Conservation (phyloP, 2,113 vertebrate genomes). For the Dromiciops gliroides region DNA sequence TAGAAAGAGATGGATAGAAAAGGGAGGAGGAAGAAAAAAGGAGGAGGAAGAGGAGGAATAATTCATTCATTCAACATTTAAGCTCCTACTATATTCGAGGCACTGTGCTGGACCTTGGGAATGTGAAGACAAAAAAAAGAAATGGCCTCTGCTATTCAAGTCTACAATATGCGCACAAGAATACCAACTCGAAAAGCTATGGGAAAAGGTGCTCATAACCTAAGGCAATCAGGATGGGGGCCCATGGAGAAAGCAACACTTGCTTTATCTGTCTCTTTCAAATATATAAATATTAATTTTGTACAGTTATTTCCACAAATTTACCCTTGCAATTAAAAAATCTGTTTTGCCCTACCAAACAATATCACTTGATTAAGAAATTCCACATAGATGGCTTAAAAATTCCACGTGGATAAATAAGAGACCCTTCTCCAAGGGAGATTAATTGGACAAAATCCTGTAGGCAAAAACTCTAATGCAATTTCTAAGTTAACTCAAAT, state of each 20-base stretch:
- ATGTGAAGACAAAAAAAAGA: not conserved
- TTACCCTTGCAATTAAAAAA: not conserved
- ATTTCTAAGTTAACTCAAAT: not conserved
- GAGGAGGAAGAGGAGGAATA: not conserved
- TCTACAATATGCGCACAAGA: not conserved
- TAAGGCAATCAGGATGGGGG: not conserved
- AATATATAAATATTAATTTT: not conserved
- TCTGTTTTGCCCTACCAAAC: not conserved
- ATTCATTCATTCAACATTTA: not conserved
- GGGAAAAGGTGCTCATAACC: not conserved
- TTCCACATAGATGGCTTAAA: not conserved
- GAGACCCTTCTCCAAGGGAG: not conserved
- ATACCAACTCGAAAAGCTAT: not conserved
- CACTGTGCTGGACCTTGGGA: too few relatives aligned
- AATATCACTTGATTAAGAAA: not conserved
- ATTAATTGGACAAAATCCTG: not conserved
- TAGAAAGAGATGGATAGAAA: not conserved
- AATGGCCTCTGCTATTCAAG: not conserved
- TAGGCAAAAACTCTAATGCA: conserved; percentile 15
- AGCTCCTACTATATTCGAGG: not conserved
- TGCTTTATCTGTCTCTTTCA: conserved; percentile 23
- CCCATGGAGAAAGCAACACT: not conserved
- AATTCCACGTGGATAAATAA: conserved; percentile 14
- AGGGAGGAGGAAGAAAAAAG: not conserved
- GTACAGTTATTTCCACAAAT: not conserved